These are phyloP conservation scores for Phaonia tiefii DNA, from an alignment of 2,888 invertebrate genomes.

Conservation along the genomic window DNA sequence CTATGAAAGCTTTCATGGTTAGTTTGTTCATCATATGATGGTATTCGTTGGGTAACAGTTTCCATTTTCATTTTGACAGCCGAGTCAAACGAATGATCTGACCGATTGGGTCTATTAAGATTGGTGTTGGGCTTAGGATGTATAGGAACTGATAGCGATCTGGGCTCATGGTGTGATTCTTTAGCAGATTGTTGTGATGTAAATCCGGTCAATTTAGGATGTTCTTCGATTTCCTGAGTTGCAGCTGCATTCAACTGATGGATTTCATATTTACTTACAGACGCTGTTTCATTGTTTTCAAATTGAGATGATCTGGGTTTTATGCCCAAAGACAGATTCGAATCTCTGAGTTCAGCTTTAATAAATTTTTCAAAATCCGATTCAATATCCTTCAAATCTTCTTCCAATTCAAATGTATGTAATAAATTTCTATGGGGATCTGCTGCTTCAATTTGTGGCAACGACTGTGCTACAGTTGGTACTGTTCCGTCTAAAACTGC, in stretches of 20 bases:
- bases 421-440: conserved; percentile 11
- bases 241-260: no score
- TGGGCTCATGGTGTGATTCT: no score
- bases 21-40: conserved; percentile 12
- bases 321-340: neutral
- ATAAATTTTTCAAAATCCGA: conserved; percentile 23
- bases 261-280: no score
- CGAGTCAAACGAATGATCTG: no score
- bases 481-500: neutral
- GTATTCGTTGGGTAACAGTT: neutral
- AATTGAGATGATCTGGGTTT: conserved; percentile 18
- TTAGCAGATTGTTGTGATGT: no score
- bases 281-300: neutral
- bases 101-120: no score
- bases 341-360: conserved; percentile 22
- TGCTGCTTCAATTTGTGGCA: neutral
- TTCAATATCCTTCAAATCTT: conserved; percentile 36
- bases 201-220: no score
- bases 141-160: no score
- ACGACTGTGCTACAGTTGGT: neutral
- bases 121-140: no score
- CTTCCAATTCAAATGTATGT: conserved; percentile 54
- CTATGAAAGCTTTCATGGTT: conserved; percentile 34
- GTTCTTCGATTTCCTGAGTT: no score
- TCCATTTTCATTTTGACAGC: neutral